Evolutionary conservation across 2,113 vertebrate species (phyloP).

Genomic region (Megaptera novaeangliae): DNA sequence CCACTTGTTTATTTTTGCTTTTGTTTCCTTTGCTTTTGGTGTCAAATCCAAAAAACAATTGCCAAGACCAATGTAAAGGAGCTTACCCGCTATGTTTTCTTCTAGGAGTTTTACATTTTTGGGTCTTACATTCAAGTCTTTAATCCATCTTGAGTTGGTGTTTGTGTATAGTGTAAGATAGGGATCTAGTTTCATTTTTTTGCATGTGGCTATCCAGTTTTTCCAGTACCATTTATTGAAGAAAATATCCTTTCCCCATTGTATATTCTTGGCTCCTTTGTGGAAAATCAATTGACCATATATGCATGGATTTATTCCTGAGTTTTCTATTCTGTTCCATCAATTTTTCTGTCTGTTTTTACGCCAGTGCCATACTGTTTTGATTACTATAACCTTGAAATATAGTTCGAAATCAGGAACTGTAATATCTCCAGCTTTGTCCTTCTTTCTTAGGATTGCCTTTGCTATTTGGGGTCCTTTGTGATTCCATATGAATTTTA

Average conservation of each 20-base stretch:
- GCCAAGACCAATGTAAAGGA: background rate
- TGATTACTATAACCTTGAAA: background rate
- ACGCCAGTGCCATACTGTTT: background rate
- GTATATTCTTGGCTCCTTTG: background rate
- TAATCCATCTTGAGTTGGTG: background rate
- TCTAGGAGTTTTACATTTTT: background rate
- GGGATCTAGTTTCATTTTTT: background rate
- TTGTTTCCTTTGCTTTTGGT: background rate
- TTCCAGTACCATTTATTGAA: background rate
- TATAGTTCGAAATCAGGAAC: background rate
- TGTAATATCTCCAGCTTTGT: background rate
- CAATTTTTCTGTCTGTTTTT: background rate
- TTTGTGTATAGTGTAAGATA: background rate
- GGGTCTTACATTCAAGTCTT: background rate
- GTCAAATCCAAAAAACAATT: background rate
- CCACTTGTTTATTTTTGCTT: background rate
- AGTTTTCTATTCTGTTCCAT: background rate
- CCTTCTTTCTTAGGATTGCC: background rate
- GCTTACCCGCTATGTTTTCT: background rate
- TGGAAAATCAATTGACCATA: background rate
- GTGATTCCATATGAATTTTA: background rate
- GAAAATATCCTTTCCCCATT: background rate
- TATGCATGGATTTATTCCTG: background rate
- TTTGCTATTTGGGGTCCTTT: background rate
- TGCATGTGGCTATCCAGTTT: background rate